Evolutionary conservation across 2,797 vertebrate genomes (phyloP).

Genomic region (Amniataba percoides): DNA sequence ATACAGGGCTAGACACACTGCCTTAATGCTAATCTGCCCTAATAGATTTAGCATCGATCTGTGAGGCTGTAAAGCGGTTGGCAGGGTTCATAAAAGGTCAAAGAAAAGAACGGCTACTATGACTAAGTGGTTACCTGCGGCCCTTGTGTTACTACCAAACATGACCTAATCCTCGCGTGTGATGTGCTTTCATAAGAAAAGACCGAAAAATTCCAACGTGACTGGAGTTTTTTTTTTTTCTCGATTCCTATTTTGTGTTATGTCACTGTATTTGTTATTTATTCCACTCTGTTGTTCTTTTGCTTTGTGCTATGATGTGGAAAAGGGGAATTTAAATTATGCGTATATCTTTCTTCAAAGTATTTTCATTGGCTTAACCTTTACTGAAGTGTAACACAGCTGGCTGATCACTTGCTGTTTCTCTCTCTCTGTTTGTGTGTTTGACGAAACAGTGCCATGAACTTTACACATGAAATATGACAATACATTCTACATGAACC

Average conservation of each 20-base stretch:
- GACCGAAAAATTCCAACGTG: not conserved
- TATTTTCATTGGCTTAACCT: not conserved
- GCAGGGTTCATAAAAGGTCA: constrained; percentile 64
- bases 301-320: not conserved
- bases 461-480: not conserved
- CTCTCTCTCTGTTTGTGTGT: not conserved
- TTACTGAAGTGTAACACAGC: not conserved
- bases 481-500: not conserved
- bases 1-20: constrained; percentile 60
- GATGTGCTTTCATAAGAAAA: constrained; percentile 24
- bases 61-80: constrained; percentile 66
- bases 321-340: not conserved
- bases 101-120: constrained; percentile 37
- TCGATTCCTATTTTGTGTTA: constrained; percentile 15
- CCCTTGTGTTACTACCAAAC: constrained; percentile 27
- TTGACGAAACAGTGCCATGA: not conserved
- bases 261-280: constrained; percentile 3
- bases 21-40: constrained; percentile 73
- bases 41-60: constrained; percentile 79
- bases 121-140: constrained; percentile 13
- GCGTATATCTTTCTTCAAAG: not conserved
- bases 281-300: not conserved
- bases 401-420: not conserved
- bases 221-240: not conserved
- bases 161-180: constrained; percentile 40